A percentile compares a stretch with the other conserved stretches of the same genome.
These are phyloP conservation scores for Caenorhabditis wallacei DNA, from an alignment of 2,888 invertebrate species.

Conservation along the genomic window DNA sequence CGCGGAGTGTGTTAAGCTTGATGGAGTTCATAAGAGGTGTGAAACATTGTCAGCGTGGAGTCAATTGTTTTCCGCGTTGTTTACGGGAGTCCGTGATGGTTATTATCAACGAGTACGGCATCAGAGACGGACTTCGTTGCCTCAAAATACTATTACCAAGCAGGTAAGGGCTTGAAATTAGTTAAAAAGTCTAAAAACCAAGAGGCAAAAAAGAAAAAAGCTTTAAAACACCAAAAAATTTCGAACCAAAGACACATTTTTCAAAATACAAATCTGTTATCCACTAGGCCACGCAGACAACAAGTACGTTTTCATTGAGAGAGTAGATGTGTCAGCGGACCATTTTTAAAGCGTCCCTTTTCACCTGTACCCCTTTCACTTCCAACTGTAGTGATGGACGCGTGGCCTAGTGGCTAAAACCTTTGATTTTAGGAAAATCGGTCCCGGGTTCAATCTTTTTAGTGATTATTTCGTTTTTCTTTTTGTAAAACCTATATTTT, in stretches of 20 bases:
- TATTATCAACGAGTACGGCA: slow-evolving; percentile 77
- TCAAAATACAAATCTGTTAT: neutral
- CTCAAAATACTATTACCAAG: slow-evolving; percentile 75
- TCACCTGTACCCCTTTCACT: too few species aligned
- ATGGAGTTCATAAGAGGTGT: slow-evolving; percentile 81
- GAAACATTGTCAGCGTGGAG: slow-evolving; percentile 82
- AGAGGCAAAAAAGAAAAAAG: neutral
- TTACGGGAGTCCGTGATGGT: slow-evolving; percentile 80
- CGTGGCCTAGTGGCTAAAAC: neutral
- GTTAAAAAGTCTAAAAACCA: neutral
- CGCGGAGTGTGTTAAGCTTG: slow-evolving; percentile 81
- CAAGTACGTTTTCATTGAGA: too few species aligned
- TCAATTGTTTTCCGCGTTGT: slow-evolving; percentile 80
- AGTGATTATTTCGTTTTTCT: neutral
- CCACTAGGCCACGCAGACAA: neutral
- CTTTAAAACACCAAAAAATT: neutral
- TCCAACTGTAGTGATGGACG: neutral
- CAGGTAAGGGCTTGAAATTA: slow-evolving; percentile 50
- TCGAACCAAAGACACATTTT: neutral
- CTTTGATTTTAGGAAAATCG: neutral
- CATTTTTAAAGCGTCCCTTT: too few species aligned
- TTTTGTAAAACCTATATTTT: neutral
- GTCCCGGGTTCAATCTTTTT: neutral
- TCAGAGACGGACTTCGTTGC: slow-evolving; percentile 78
- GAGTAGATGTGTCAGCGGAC: too few species aligned